Evolutionary conservation across 92 coral and sea anemone species (phyloP).

Genomic region (Epizoanthus fatuus): DNA sequence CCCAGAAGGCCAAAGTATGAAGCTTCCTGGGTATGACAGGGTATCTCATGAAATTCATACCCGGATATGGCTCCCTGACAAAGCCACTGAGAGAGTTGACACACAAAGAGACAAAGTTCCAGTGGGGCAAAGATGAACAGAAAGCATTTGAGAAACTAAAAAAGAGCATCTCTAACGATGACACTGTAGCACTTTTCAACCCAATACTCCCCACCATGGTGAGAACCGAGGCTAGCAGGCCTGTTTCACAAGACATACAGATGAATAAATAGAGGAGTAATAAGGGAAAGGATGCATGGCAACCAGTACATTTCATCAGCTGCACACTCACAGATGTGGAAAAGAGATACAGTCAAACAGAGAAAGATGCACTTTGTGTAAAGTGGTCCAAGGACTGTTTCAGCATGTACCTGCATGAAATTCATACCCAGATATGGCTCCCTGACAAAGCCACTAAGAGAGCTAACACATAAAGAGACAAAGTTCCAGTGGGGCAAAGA

Average conservation of each 20-base stretch:
- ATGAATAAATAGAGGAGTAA: too few species aligned
- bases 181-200: constrained; percentile 31
- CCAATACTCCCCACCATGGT: constrained; percentile 46
- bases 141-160: constrained; percentile 28
- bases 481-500: constrained; percentile 56
- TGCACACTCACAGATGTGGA: constrained; percentile 65
- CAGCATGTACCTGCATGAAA: too few species aligned
- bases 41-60: constrained; percentile 47
- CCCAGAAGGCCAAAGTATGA: constrained; percentile 58
- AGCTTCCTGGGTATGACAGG: constrained; percentile 72
- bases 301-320: constrained; percentile 78
- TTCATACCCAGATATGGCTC: constrained; percentile 71
- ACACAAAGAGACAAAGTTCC: constrained; percentile 55
- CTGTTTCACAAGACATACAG: constrained; percentile 54
- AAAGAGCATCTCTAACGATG: constrained; percentile 52
- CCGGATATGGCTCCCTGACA: constrained; percentile 58
- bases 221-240: constrained; percentile 67
- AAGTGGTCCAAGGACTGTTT: constrained; percentile 57
- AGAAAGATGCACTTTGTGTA: constrained; percentile 68
- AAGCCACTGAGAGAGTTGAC: constrained; percentile 64
- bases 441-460: constrained; percentile 45
- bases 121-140: constrained; percentile 51
- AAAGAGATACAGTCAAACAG: constrained; percentile 69
- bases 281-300: constrained; percentile 38
- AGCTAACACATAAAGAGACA: constrained; percentile 62